Conservation (phyloP, 2,888 invertebrate species). For the Brachyptera putata region DNA sequence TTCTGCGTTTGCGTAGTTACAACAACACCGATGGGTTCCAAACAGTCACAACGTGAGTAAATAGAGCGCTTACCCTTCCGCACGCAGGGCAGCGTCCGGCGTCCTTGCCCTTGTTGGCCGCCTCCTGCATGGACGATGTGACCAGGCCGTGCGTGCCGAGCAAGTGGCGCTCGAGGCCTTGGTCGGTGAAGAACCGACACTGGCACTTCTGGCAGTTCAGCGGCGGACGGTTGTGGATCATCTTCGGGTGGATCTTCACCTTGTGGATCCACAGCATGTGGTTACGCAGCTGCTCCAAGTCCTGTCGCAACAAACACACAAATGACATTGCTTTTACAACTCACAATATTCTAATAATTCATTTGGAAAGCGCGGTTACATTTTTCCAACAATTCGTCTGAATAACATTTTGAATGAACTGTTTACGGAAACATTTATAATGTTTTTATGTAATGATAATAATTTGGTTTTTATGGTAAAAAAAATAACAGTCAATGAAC, state of each 20-base stretch:
- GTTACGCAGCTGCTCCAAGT: conserved; percentile 86
- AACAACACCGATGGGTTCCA: too few species aligned
- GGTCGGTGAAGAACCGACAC: conserved; percentile 93
- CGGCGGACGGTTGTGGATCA: conserved; percentile 92
- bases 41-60: too few species aligned
- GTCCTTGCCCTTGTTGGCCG: conserved; percentile 91
- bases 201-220: conserved; percentile 95
- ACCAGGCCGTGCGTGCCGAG: conserved; percentile 91
- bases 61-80: conserved; percentile 66
- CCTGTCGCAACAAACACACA: conserved; percentile 47
- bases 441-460: too few species aligned
- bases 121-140: conserved; percentile 93
- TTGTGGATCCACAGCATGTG: conserved; percentile 99
- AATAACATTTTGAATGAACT: too few species aligned
- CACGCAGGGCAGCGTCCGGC: conserved; percentile 93
- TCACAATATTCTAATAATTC: background rate
- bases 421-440: too few species aligned
- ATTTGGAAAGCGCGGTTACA: background rate
- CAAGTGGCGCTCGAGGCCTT: conserved; percentile 89
- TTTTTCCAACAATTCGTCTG: too few species aligned
- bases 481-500: too few species aligned
- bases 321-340: too few species aligned
- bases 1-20: too few species aligned
- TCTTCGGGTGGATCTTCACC: conserved; percentile 93
- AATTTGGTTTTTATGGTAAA: too few species aligned